Conservation (phyloP, 1,140 invertebrate species). For the Drosophila lowei region DNA sequence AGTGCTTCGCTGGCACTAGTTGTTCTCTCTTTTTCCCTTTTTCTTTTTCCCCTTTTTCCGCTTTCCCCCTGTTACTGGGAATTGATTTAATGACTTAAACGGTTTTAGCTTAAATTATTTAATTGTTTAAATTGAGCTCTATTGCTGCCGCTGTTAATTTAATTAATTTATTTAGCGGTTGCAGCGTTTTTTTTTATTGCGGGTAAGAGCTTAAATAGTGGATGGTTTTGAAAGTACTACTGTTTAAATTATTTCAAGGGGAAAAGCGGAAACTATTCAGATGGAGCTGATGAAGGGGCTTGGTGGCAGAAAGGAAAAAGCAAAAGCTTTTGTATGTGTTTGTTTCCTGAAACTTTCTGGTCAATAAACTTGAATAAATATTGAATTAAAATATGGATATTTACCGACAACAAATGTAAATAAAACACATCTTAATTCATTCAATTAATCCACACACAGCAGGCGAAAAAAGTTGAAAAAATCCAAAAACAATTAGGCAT, state of each 20-base stretch:
- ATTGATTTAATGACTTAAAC: constrained; percentile 72
- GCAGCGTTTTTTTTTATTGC: not conserved
- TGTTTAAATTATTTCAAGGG: not conserved
- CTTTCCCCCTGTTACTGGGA: constrained; percentile 11
- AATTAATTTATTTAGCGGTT: constrained; percentile 71
- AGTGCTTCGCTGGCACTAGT: constrained; percentile 25
- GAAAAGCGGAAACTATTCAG: constrained; percentile 18
- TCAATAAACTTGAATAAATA: too few species aligned
- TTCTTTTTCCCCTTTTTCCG: constrained; percentile 9
- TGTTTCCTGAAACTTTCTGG: too few species aligned
- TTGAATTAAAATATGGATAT: too few species aligned
- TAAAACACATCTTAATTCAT: not conserved
- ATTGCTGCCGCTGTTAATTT: constrained; percentile 51
- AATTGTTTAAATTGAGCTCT: constrained; percentile 52
- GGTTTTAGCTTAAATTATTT: constrained; percentile 66
- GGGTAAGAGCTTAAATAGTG: too few species aligned
- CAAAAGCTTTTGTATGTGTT: not conserved
- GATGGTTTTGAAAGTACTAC: constrained; percentile 8
- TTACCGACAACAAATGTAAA: too few species aligned
- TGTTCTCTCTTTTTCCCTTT: constrained; percentile 6
- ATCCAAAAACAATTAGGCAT: too few species aligned
- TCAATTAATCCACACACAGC: constrained; percentile 31
- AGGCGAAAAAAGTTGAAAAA: constrained; percentile 15
- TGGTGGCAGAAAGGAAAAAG: not conserved
- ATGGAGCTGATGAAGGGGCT: not conserved